Evolutionary conservation across 2,113 vertebrate genomes (phyloP).

Genomic region (Notothenia coriiceps): DNA sequence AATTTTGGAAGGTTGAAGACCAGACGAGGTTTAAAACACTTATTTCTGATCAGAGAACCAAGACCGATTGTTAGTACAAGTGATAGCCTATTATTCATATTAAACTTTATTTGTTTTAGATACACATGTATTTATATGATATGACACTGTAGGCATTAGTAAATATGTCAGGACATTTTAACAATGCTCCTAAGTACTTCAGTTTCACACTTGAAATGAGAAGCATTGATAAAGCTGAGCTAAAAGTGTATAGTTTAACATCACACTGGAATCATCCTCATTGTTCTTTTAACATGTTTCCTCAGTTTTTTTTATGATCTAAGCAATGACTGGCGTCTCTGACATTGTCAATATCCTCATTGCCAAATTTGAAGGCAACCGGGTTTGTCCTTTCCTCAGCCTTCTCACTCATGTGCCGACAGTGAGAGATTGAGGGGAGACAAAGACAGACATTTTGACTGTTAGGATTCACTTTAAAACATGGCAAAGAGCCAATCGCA

Average conservation of each 20-base stretch:
- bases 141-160: neutral
- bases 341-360: slow-evolving; percentile 54
- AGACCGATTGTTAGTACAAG: neutral
- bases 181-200: neutral
- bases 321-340: slow-evolving; percentile 42
- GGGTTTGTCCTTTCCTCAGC: slow-evolving; percentile 53
- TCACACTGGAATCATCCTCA: slow-evolving; percentile 38
- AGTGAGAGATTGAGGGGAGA: slow-evolving; percentile 42
- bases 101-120: neutral
- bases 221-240: slow-evolving; percentile 24
- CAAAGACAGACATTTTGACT: slow-evolving; percentile 54
- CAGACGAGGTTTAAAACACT: neutral
- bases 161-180: neutral
- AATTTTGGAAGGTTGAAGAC: too few species aligned
- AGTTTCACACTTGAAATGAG: slow-evolving; percentile 10
- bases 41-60: neutral
- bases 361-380: slow-evolving; percentile 51
- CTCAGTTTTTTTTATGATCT: slow-evolving; percentile 33
- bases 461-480: slow-evolving; percentile 67
- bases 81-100: neutral
- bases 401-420: slow-evolving; percentile 19
- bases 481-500: slow-evolving; percentile 70
- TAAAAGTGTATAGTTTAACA: slow-evolving; percentile 60
- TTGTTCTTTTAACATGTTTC: slow-evolving; percentile 40
- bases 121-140: neutral